Percentiles rank a stretch among this genome's conserved stretches.
These are phyloP conservation scores for Drosophila littoralis DNA, from an alignment of 1,140 invertebrate species.

Conservation along the genomic window DNA sequence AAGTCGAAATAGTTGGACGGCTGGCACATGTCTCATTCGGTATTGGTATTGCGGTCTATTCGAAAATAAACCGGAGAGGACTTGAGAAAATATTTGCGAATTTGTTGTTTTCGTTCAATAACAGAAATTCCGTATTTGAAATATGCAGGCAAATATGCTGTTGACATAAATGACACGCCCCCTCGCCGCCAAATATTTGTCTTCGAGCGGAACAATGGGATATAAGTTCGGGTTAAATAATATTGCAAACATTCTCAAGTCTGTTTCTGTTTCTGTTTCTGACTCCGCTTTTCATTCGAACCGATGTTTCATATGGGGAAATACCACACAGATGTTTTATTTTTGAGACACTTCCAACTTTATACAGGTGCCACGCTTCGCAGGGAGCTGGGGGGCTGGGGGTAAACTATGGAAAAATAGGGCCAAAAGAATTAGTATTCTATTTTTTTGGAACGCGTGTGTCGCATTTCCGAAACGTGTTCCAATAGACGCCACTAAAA, in stretches of 20 bases:
- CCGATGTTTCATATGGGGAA: slow-evolving; percentile 22
- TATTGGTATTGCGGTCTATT: slow-evolving; percentile 14
- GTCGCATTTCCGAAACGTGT: slow-evolving; percentile 60
- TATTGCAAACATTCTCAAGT: slow-evolving; percentile 43
- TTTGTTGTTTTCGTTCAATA: slow-evolving; percentile 47
- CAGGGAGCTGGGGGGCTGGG: too few species aligned
- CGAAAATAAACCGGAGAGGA: slow-evolving; percentile 44
- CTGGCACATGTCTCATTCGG: neutral
- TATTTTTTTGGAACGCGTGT: slow-evolving; percentile 53
- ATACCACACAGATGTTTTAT: slow-evolving; percentile 41
- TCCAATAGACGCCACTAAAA: slow-evolving; percentile 18
- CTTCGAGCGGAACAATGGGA: slow-evolving; percentile 15
- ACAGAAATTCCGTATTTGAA: slow-evolving; percentile 69
- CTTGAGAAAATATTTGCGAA: slow-evolving; percentile 64
- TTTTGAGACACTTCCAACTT: slow-evolving; percentile 12
- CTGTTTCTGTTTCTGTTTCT: neutral
- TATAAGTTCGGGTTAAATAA: slow-evolving; percentile 54
- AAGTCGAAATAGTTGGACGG: slow-evolving; percentile 4
- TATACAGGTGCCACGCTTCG: slow-evolving; percentile 21
- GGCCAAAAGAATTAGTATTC: neutral
- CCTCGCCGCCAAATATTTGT: slow-evolving; percentile 32
- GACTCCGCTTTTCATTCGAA: slow-evolving; percentile 1
- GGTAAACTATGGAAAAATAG: slow-evolving; percentile 11
- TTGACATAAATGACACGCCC: slow-evolving; percentile 64
- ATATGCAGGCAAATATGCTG: slow-evolving; percentile 37